These are phyloP conservation scores for Caenorhabditis sulstoni DNA, from an alignment of 2,888 invertebrate species.

Conservation along the genomic window DNA sequence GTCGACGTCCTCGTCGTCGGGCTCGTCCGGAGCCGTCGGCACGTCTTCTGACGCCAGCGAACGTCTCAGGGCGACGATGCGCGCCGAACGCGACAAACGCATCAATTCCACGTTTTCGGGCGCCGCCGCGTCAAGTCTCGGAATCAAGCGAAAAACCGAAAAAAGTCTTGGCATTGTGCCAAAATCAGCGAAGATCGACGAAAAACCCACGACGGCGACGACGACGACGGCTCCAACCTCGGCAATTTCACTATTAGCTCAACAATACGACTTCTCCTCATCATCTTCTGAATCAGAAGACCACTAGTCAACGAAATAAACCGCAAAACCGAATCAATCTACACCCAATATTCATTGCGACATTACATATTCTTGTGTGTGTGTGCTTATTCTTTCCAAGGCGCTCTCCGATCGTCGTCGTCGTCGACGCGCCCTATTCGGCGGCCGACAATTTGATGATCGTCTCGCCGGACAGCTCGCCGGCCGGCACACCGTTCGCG, in stretches of 20 bases:
- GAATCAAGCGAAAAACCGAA: conserved; percentile 11
- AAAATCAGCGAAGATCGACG: background rate
- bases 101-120: conserved; percentile 51
- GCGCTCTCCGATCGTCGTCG: too few species aligned
- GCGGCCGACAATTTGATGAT: conserved; percentile 71
- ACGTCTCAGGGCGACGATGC: conserved; percentile 55
- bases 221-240: too few species aligned
- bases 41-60: conserved; percentile 49
- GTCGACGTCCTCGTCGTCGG: conserved; percentile 27
- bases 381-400: too few species aligned
- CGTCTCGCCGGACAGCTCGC: conserved; percentile 65
- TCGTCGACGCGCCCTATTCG: conserved; percentile 52
- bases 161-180: too few species aligned
- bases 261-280: too few species aligned
- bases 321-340: too few species aligned
- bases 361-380: too few species aligned
- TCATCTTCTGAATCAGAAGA: too few species aligned
- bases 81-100: conserved; percentile 52
- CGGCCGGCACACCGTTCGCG: conserved; percentile 54
- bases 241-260: conserved; percentile 32
- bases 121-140: background rate
- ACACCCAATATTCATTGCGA: too few species aligned
- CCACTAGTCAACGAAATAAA: too few species aligned
- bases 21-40: conserved; percentile 22
- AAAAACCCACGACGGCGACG: conserved; percentile 1